Conservation (phyloP, 2,797 vertebrate genomes). For the Cyclopterus lumpus region DNA sequence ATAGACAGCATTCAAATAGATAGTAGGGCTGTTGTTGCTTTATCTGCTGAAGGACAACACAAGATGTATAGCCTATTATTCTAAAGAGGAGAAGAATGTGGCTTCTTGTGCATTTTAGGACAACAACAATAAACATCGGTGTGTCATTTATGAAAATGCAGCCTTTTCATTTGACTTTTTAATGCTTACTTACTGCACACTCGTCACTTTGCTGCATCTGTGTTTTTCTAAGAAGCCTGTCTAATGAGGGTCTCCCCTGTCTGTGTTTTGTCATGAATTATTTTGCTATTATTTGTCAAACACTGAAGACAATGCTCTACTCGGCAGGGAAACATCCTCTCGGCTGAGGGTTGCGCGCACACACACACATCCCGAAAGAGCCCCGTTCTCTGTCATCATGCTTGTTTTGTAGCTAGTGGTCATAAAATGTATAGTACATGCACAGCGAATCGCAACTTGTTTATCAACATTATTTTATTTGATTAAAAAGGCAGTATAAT, state of each 20-base stretch:
- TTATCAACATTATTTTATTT: background rate
- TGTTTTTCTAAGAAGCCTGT: background rate
- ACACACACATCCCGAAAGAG: background rate
- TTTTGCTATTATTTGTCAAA: background rate
- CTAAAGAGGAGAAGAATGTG: background rate
- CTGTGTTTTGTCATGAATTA: background rate
- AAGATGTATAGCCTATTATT: background rate
- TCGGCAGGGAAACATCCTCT: background rate
- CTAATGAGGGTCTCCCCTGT: background rate
- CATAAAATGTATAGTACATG: background rate
- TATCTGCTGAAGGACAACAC: background rate
- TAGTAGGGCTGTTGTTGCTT: background rate
- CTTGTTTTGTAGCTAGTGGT: background rate
- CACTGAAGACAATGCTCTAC: background rate
- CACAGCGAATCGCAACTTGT: background rate
- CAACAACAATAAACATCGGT: background rate
- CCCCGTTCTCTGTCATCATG: background rate
- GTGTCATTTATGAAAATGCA: background rate
- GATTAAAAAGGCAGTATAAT: background rate
- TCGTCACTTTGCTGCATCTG: background rate
- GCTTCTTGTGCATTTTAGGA: background rate
- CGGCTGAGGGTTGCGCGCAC: background rate
- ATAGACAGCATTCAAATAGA: slow-evolving; percentile 4
- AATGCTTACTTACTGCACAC: background rate
- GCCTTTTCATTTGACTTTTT: background rate